Conservation (phyloP, 2,113 vertebrate species). For the Eublepharis macularius region DNA sequence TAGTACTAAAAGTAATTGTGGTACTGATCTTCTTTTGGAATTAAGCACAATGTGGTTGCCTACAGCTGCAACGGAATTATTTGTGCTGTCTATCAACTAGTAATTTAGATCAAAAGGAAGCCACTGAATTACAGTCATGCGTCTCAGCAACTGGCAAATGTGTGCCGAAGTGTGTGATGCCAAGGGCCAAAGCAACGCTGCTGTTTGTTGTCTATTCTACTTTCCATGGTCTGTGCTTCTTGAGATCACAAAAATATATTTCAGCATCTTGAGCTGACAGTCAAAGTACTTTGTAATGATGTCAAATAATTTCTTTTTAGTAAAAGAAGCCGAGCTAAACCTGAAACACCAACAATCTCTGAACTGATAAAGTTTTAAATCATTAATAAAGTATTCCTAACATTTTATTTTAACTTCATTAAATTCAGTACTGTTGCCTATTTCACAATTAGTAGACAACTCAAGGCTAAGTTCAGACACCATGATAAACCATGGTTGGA, state of each 20-base stretch:
- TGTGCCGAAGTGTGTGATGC: background rate
- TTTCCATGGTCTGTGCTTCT: background rate
- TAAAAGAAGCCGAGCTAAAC: rapidly evolving
- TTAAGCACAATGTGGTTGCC: conserved; percentile 2
- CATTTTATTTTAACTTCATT: background rate
- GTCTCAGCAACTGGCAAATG: conserved; percentile 14
- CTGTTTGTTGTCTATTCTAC: conserved; percentile 19
- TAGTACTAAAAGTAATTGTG: conserved; percentile 17
- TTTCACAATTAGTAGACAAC: too few species aligned
- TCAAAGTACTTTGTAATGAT: conserved; percentile 9
- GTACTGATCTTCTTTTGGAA: conserved; percentile 15
- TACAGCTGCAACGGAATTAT: conserved; percentile 31
- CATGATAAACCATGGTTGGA: background rate
- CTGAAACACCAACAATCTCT: background rate
- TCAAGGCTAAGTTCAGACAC: background rate
- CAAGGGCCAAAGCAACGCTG: background rate
- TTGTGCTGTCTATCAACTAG: conserved; percentile 26
- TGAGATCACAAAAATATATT: conserved; percentile 1
- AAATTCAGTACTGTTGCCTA: background rate
- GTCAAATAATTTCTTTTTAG: background rate
- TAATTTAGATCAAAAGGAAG: conserved; percentile 33
- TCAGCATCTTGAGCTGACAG: conserved; percentile 2
- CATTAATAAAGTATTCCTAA: background rate
- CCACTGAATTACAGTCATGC: conserved; percentile 20
- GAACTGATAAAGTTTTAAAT: background rate